These are phyloP conservation scores for Geodia barretti DNA, from an alignment of 37 sponge, comb jelly and placozoan genomes.

Conservation along the genomic window DNA sequence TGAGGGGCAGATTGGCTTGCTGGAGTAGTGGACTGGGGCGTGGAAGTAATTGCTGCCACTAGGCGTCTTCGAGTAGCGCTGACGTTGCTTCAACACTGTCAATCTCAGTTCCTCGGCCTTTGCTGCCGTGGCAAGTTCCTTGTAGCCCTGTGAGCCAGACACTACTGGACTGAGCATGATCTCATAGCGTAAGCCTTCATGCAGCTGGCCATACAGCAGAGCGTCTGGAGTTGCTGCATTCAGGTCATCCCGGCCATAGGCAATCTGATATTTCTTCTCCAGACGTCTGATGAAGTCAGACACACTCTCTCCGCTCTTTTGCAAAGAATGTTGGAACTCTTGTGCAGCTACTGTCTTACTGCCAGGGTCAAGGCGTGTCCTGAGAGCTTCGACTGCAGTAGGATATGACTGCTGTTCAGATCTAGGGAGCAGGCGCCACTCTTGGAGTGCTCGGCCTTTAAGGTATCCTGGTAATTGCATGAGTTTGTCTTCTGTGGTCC, in stretches of 20 bases:
- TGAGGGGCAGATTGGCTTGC: neutral
- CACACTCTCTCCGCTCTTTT: neutral
- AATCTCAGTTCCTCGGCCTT: constrained; percentile 6
- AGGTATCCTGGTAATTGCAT: neutral
- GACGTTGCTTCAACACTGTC: neutral
- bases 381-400: neutral
- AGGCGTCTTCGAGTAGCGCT: neutral
- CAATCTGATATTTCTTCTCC: neutral
- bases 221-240: neutral
- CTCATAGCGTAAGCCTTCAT: constrained; percentile 4
- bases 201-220: constrained; percentile 5
- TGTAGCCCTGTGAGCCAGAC: constrained; percentile 7
- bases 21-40: neutral
- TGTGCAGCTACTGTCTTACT: neutral
- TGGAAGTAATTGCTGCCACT: neutral
- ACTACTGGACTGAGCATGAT: constrained; percentile 1
- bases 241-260: constrained; percentile 6
- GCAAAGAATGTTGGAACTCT: neutral
- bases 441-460: neutral
- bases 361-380: neutral
- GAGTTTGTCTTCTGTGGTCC: neutral
- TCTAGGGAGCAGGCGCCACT: neutral
- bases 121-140: neutral
- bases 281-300: neutral
- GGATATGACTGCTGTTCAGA: neutral